Evolutionary conservation across 2,888 invertebrate species (phyloP).

Genomic region (Allophyes oxyacanthae): DNA sequence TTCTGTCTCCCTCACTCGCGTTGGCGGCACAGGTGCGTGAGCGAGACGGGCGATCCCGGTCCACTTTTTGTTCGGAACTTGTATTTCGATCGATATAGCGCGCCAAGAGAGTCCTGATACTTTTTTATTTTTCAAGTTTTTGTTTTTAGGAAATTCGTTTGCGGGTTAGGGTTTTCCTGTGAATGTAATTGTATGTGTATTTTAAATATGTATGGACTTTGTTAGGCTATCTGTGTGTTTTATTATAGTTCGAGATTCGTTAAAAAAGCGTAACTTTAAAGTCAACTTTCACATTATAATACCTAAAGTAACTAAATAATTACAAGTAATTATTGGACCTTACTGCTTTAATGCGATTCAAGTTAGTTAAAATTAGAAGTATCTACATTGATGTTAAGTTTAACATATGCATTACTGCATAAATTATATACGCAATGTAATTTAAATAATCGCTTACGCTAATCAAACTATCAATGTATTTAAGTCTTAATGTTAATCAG

Average conservation of each 20-base stretch:
- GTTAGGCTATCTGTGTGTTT: neutral
- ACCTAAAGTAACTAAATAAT: neutral
- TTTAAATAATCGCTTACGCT: constrained; percentile 2
- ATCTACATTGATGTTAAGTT: constrained; percentile 15
- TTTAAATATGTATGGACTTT: neutral
- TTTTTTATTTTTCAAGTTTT: constrained; percentile 58
- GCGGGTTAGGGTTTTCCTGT: constrained; percentile 9
- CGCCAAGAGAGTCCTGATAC: constrained; percentile 73
- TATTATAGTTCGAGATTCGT: neutral
- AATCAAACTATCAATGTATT: constrained; percentile 11
- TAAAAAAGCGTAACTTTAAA: too few relatives aligned
- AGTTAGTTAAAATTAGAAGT: constrained; percentile 14
- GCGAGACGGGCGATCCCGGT: constrained; percentile 67
- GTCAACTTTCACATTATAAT: too few relatives aligned
- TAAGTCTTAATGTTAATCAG: neutral
- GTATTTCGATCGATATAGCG: constrained; percentile 85
- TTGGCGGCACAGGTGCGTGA: constrained; percentile 53
- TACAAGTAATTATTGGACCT: neutral
- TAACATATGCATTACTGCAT: constrained; percentile 7
- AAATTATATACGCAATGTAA: constrained; percentile 28
- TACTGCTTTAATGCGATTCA: neutral
- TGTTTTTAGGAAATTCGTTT: constrained; percentile 39
- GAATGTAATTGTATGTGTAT: neutral
- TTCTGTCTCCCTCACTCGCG: constrained; percentile 65
- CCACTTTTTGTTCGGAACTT: constrained; percentile 85